Percentiles rank a stretch among this genome's conserved stretches.
These are phyloP conservation scores for Acronicta aceris DNA, from an alignment of 2,888 invertebrate species.

Conservation along the genomic window DNA sequence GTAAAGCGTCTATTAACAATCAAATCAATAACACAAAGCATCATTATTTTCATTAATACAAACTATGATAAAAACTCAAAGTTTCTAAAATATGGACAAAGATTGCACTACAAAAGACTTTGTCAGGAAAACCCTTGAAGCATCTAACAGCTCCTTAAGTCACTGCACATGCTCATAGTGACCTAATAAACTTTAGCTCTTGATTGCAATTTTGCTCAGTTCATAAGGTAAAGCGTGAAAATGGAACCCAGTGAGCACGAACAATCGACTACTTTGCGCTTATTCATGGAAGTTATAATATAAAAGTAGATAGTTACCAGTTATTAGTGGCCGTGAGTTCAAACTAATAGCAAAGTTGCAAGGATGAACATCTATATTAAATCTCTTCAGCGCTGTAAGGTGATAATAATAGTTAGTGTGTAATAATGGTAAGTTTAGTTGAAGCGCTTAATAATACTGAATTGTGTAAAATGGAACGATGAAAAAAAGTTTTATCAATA, in stretches of 20 bases:
- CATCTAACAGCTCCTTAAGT: not conserved
- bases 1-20: too few relatives aligned
- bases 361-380: conserved; percentile 20
- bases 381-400: conserved; percentile 17
- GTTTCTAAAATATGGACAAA: too few relatives aligned
- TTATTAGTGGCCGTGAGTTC: conserved; percentile 30
- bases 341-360: conserved; percentile 41
- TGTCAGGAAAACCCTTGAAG: not conserved
- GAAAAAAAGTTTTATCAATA: too few relatives aligned
- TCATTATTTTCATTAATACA: too few relatives aligned
- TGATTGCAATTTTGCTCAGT: conserved; percentile 15
- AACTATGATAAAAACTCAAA: too few relatives aligned
- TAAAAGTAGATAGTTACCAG: conserved; percentile 34
- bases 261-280: conserved; percentile 38
- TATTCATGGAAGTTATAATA: conserved; percentile 35
- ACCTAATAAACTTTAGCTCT: conserved; percentile 12
- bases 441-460: too few relatives aligned
- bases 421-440: conserved; percentile 3
- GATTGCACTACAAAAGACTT: not conserved
- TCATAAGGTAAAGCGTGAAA: conserved; percentile 12
- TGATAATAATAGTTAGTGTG: conserved; percentile 8
- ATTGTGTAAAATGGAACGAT: too few relatives aligned
- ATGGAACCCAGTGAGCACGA: conserved; percentile 25
- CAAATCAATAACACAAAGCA: too few relatives aligned
- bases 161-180: not conserved